Conservation (phyloP, 1,140 invertebrate species). For the Teleopsis dalmanni region DNA sequence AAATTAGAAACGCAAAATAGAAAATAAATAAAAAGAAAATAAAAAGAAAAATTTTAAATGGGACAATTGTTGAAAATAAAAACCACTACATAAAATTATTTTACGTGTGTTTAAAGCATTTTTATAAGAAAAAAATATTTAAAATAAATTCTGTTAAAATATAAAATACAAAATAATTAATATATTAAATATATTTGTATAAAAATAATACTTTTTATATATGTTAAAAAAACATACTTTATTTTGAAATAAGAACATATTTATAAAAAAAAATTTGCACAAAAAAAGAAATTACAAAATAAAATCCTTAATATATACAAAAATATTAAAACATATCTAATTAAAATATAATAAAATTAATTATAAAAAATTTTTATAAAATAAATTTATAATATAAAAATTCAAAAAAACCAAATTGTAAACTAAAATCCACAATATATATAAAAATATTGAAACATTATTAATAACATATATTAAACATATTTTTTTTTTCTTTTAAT, state of each 20-base stretch:
- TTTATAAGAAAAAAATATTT: too few relatives aligned
- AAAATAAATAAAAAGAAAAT: background rate
- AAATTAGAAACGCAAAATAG: background rate
- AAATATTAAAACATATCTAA: conserved; percentile 1
- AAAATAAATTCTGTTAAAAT: too few relatives aligned
- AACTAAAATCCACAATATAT: background rate
- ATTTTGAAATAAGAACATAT: too few relatives aligned
- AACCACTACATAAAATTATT: too few relatives aligned
- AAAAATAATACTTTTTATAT: too few relatives aligned
- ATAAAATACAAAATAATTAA: too few relatives aligned
- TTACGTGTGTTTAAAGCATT: too few relatives aligned
- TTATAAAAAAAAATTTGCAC: background rate
- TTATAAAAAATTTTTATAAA: conserved; percentile 5
- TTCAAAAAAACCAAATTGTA: background rate
- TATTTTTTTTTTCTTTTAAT: conserved; percentile 19
- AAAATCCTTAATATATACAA: background rate
- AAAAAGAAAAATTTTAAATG: background rate
- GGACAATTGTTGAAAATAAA: background rate
- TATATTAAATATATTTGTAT: too few relatives aligned
- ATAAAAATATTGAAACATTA: conserved; percentile 2
- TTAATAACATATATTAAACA: conserved; percentile 17
- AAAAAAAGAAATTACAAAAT: background rate
- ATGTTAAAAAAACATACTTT: too few relatives aligned
- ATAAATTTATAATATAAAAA: background rate
- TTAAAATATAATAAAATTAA: conserved; percentile 13